Conservation (phyloP, 2,113 vertebrate genomes). For the Eira barbara region DNA sequence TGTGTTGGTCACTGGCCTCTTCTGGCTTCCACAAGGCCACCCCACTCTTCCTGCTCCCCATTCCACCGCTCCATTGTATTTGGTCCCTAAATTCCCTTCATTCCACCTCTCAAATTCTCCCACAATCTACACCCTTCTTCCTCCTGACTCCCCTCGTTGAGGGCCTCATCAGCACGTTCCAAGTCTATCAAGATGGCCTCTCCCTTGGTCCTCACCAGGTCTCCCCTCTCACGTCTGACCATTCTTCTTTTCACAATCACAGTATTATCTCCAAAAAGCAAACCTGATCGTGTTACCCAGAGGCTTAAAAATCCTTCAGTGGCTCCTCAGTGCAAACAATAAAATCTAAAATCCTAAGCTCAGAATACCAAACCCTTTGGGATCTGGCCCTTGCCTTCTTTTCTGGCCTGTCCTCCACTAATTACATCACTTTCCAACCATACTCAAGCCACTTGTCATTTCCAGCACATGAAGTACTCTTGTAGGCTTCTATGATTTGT, state of each 20-base stretch:
- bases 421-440: neutral
- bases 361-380: neutral
- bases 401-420: neutral
- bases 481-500: neutral
- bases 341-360: neutral
- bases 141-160: neutral
- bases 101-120: neutral
- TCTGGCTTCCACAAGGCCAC: neutral
- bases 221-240: neutral
- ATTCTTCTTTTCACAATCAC: neutral
- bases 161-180: too few species aligned
- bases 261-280: neutral
- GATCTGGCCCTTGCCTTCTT: neutral
- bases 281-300: neutral
- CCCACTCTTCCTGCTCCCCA: neutral
- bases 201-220: neutral
- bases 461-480: neutral
- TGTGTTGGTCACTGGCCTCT: neutral
- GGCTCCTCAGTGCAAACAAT: neutral
- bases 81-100: neutral
- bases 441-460: neutral
- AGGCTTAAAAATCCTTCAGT: neutral
- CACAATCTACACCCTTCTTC: neutral
- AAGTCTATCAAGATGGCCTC: neutral
- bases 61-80: accelerated